Percentiles rank a stretch among this genome's conserved stretches.
phyloP scores from a whole-genome alignment of 2,113 vertebrate species.

The Ellobius talpinus region DNA sequence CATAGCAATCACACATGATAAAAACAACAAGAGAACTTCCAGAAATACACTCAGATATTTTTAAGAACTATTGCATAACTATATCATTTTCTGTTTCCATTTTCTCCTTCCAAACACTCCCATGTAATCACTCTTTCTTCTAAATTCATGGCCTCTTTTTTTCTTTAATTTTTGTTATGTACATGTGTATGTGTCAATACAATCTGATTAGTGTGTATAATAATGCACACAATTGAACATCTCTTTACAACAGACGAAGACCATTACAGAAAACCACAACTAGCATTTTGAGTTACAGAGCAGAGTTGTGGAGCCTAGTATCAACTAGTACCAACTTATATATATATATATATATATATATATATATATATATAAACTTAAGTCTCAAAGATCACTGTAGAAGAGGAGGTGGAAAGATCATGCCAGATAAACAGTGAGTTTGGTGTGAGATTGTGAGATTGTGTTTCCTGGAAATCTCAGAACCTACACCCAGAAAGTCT shows the following conservation, averaged over 20 bases:
- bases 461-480: neutral
- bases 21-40: conserved; percentile 32
- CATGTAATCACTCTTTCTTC: neutral
- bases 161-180: neutral
- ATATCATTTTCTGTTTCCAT: neutral
- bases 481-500: neutral
- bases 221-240: neutral
- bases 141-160: neutral
- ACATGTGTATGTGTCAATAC: neutral
- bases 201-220: neutral
- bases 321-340: neutral
- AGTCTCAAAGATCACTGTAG: neutral
- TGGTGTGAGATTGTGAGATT: neutral
- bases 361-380: neutral
- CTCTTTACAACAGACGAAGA: neutral
- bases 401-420: neutral
- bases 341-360: neutral
- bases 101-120: neutral
- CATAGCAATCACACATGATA: conserved; percentile 8
- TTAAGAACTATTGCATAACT: neutral
- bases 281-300: neutral
- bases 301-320: neutral
- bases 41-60: neutral
- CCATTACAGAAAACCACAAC: neutral
- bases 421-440: neutral